Percentiles rank a stretch among this genome's conserved stretches.
Conservation (phyloP, 2,888 invertebrate species). For the Lacanobia wlatinum region DNA sequence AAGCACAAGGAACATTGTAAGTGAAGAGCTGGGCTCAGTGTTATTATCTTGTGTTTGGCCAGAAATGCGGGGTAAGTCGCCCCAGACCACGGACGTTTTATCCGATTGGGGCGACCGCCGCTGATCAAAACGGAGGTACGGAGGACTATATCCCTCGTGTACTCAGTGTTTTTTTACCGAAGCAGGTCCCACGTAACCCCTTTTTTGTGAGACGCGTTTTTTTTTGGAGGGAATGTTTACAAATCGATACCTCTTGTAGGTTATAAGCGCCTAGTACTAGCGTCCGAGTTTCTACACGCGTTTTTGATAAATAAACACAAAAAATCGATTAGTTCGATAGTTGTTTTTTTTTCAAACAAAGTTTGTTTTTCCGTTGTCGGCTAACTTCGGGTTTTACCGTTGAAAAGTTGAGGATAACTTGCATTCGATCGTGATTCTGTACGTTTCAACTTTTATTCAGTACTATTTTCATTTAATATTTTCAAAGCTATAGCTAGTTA, state of each 20-base stretch:
- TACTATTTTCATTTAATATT: neutral
- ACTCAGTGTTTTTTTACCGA: constrained; percentile 82
- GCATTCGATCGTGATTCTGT: constrained; percentile 11
- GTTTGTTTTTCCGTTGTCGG: constrained; percentile 54
- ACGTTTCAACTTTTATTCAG: neutral
- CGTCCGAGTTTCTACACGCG: constrained; percentile 65
- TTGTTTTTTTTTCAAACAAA: constrained; percentile 50
- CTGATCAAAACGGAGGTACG: constrained; percentile 88
- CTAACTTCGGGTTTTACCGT: constrained; percentile 49
- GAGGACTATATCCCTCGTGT: constrained; percentile 88
- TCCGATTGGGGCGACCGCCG: constrained; percentile 85
- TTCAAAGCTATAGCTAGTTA: neutral
- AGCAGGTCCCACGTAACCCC: constrained; percentile 87
- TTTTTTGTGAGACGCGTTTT: constrained; percentile 83
- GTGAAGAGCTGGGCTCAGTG: constrained; percentile 83
- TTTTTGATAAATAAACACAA: constrained; percentile 69
- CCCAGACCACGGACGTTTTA: constrained; percentile 82
- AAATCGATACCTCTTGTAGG: constrained; percentile 83
- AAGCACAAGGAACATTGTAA: constrained; percentile 90
- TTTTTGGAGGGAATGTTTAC: constrained; percentile 88
- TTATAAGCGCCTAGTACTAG: constrained; percentile 81
- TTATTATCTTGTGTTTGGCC: constrained; percentile 84
- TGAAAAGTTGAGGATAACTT: constrained; percentile 36
- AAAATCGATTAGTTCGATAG: constrained; percentile 50
- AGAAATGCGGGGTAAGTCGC: constrained; percentile 86